Conservation (phyloP, 2,113 vertebrate species). For the Mesembrinibis cayennensis region DNA sequence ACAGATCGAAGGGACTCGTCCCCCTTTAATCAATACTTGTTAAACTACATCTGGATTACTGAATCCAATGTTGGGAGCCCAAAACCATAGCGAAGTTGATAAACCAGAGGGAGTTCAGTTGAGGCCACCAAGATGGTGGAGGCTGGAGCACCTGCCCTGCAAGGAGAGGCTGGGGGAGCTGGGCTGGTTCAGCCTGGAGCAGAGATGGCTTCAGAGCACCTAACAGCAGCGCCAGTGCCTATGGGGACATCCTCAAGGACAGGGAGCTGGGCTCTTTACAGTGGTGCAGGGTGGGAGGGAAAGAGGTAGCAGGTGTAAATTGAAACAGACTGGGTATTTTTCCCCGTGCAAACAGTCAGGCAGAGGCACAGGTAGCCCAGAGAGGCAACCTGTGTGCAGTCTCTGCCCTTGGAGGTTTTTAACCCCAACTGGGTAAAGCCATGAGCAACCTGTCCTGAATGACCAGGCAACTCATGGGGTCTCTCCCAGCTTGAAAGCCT, state of each 20-base stretch:
- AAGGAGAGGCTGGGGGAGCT: background rate
- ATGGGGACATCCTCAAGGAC: background rate
- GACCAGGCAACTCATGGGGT: background rate
- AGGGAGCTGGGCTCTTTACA: background rate
- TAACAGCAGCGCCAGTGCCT: background rate
- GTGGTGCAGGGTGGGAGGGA: background rate
- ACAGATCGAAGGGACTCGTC: background rate
- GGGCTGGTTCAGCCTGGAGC: background rate
- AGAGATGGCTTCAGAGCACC: background rate
- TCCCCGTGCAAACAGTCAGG: background rate
- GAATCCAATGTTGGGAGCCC: background rate
- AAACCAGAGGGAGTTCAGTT: background rate
- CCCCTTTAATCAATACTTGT: background rate
- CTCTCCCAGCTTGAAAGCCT: background rate
- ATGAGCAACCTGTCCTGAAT: background rate
- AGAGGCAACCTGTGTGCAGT: background rate
- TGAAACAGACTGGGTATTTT: background rate
- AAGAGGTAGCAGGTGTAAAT: background rate
- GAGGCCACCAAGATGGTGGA: background rate
- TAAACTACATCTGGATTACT: background rate
- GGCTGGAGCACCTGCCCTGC: background rate
- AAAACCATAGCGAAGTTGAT: background rate
- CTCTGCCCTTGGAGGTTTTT: background rate
- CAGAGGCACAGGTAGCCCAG: background rate
- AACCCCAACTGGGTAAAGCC: background rate